A percentile compares a stretch with the other conserved stretches of the same genome.
Conservation (phyloP, 2,888 invertebrate species). For the Crioceris asparagi region DNA sequence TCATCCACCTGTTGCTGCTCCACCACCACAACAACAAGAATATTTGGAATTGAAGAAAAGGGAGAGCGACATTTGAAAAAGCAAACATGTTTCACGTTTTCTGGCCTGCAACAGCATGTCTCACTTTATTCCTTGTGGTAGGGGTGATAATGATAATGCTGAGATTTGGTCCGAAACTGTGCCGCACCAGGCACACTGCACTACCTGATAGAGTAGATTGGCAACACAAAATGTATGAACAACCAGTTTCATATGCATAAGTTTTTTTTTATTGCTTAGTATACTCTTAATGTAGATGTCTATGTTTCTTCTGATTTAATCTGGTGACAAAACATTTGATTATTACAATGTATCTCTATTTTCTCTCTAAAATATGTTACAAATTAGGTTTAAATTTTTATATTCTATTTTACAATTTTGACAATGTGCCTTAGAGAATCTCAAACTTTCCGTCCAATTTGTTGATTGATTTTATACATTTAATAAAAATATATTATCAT, state of each 20-base stretch:
- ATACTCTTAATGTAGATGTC: too few relatives aligned
- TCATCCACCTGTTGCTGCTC: slow-evolving; percentile 30
- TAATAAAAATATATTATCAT: too few relatives aligned
- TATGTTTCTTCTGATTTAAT: too few relatives aligned
- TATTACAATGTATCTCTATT: too few relatives aligned
- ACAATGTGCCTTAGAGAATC: too few relatives aligned
- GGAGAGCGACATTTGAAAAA: slow-evolving; percentile 62
- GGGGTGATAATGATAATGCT: slow-evolving; percentile 65
- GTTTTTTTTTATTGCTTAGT: slow-evolving; percentile 6
- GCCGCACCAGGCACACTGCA: slow-evolving; percentile 58
- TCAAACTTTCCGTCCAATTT: too few relatives aligned
- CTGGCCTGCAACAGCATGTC: slow-evolving; percentile 65
- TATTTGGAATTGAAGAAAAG: slow-evolving; percentile 48
- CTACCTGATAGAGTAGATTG: slow-evolving; percentile 54
- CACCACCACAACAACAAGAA: slow-evolving; percentile 34
- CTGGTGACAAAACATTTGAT: too few relatives aligned
- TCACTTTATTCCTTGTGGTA: slow-evolving; percentile 60
- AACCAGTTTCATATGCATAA: slow-evolving; percentile 50
- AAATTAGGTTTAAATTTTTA: too few relatives aligned
- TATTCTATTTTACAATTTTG: too few relatives aligned
- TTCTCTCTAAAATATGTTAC: too few relatives aligned
- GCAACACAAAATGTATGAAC: slow-evolving; percentile 56
- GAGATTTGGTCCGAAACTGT: slow-evolving; percentile 62
- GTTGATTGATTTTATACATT: too few relatives aligned
- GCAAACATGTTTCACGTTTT: slow-evolving; percentile 50